A percentile compares a stretch with the other conserved stretches of the same genome.
Conservation (phyloP, 2,797 vertebrate species). For the Pangasius sanitwongsei region DNA sequence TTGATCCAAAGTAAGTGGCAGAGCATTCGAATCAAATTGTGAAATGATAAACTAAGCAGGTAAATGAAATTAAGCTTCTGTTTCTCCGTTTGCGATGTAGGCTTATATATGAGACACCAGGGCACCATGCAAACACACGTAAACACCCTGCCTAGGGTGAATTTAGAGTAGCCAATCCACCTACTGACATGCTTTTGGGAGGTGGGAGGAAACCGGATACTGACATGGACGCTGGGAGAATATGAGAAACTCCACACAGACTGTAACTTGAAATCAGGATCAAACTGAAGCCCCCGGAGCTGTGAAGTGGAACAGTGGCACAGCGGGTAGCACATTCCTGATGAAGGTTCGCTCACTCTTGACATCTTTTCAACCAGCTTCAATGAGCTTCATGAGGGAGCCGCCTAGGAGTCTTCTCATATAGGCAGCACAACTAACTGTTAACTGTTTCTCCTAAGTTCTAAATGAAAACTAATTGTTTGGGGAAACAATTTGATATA, state of each 20-base stretch:
- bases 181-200: background rate
- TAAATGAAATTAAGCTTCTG: background rate
- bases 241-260: background rate
- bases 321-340: background rate
- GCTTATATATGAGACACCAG: background rate
- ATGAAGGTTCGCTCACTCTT: background rate
- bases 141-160: background rate
- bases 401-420: background rate
- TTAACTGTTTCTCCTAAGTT: background rate
- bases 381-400: background rate
- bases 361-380: background rate
- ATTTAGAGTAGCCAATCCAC: background rate
- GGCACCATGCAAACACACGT: background rate
- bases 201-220: background rate
- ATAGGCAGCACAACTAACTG: background rate
- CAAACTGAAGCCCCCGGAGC: background rate
- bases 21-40: background rate
- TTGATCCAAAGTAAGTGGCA: background rate
- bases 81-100: background rate
- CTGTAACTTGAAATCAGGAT: background rate
- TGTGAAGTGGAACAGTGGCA: background rate
- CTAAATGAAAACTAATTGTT: slow-evolving; percentile 9
- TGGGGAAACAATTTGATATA: background rate
- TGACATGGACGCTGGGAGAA: background rate
- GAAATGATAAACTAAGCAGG: background rate